Percentiles rank a stretch among this genome's conserved stretches.
Evolutionary conservation across 2,888 invertebrate species (phyloP).

Genomic region (Schrankia costaestrigalis): DNA sequence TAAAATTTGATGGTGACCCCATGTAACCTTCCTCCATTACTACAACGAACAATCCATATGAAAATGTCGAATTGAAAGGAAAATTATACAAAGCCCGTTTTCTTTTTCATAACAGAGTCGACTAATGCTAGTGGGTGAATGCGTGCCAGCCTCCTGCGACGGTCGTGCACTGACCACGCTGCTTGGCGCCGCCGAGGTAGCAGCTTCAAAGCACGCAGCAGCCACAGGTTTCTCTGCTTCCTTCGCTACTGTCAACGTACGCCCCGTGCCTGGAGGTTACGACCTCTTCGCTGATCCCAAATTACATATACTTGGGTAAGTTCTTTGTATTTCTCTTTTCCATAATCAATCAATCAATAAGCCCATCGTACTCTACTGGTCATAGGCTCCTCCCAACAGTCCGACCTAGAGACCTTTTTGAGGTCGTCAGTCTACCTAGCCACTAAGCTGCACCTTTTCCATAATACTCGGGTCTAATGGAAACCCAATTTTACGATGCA

Average conservation of each 20-base stretch:
- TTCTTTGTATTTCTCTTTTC: no score
- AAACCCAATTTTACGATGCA: no score
- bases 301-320: conserved; percentile 85
- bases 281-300: conserved; percentile 82
- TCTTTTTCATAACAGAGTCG: conserved; percentile 73
- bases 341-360: no score
- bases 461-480: no score
- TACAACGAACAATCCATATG: background rate
- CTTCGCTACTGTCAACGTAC: conserved; percentile 80
- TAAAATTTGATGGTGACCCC: no score
- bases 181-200: conserved; percentile 55
- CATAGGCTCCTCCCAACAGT: no score
- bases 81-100: background rate
- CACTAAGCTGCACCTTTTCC: no score
- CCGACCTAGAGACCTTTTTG: no score
- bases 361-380: no score
- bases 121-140: conserved; percentile 86
- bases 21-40: no score
- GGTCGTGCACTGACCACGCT: conserved; percentile 72
- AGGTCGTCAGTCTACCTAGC: no score
- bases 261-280: conserved; percentile 86
- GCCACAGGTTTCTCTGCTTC: conserved; percentile 58
- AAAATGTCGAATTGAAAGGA: background rate
- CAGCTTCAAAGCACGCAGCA: conserved; percentile 47
- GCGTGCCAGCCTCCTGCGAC: conserved; percentile 86